Base-by-base conservation (phyloP, 2,113 vertebrate genomes). In the Caranx ignobilis region DNA sequence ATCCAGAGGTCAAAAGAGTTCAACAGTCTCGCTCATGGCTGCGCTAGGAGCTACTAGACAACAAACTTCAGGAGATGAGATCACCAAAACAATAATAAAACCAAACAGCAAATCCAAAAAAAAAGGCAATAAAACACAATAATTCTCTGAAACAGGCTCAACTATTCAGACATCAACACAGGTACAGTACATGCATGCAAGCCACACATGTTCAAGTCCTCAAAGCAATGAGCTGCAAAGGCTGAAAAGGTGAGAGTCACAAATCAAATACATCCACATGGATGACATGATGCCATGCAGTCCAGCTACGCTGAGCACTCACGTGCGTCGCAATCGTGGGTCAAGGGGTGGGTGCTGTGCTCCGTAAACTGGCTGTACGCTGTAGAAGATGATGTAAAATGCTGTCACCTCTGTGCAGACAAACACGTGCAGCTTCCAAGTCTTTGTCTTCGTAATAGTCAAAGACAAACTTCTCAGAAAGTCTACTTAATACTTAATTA, bases 341-440 rank as follows among this genome's bases (percentile, higher is more conserved):
- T 99, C 97, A 71, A 99, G 91, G 0, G 97, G 97, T 35, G 97
- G 98, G 73, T 99, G 97, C 88, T 98, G 97, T 8, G 97, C 97
- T 92, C 98, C 98, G 73, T 99, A 99, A 54, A 99, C 98, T 2
- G 97, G 97, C 35, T 98, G 97, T 77, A 99, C 96, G 65, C 98
- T 99, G 90, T 50, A 88, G 88, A 65, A 82, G 71, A 92, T 59
- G 88, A 91, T 13, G 81, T 76, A 47, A 84, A 63, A 74, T 26
- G 52, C 34, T 6, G 61, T 89, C 77, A 88, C 67, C 35, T 75
- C 74, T 66, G 79, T 11, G 45, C 18, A 35, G 13, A 70, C 67
- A 56, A 68, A 83, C 60, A 67, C 50, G 69, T 10, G n/a, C 43
- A 61, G 71, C 63, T 41, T 45, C 21, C 39, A 26, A 45, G 41